Conservation (phyloP, 2,113 vertebrate genomes). For the Colinus virginianus region DNA sequence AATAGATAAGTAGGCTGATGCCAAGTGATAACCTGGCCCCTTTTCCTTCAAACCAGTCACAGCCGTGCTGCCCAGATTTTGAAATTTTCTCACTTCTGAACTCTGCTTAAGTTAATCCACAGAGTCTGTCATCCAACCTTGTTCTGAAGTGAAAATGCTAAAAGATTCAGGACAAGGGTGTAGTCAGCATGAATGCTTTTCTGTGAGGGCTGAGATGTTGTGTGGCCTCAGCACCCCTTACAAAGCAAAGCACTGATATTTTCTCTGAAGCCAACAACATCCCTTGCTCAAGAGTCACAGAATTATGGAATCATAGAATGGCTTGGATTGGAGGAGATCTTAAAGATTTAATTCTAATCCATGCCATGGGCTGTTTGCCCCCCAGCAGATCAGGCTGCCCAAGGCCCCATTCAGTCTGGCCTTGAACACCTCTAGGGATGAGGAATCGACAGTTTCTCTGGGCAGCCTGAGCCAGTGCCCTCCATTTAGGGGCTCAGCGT, state of each 20-base stretch:
- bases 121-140: background rate
- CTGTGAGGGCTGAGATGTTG: background rate
- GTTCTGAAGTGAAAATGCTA: slow-evolving; percentile 1
- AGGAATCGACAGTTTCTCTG: no score
- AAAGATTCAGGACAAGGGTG: background rate
- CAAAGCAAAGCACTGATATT: background rate
- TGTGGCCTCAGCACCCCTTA: background rate
- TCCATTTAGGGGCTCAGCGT: background rate
- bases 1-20: slow-evolving; percentile 24
- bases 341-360: no score
- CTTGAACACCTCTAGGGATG: no score
- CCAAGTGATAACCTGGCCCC: background rate
- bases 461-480: no score
- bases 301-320: no score
- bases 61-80: background rate
- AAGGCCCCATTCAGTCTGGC: no score
- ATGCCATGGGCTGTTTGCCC: no score
- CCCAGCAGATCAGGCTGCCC: no score
- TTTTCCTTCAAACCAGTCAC: background rate
- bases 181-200: background rate
- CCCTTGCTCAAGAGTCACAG: background rate
- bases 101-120: background rate
- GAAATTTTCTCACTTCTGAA: slow-evolving; percentile 1
- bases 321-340: no score
- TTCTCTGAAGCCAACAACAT: background rate